A percentile compares a stretch with the other conserved stretches of the same genome.
phyloP scores from a whole-genome alignment of 2,113 vertebrate species.

The Actinemys pallida region DNA sequence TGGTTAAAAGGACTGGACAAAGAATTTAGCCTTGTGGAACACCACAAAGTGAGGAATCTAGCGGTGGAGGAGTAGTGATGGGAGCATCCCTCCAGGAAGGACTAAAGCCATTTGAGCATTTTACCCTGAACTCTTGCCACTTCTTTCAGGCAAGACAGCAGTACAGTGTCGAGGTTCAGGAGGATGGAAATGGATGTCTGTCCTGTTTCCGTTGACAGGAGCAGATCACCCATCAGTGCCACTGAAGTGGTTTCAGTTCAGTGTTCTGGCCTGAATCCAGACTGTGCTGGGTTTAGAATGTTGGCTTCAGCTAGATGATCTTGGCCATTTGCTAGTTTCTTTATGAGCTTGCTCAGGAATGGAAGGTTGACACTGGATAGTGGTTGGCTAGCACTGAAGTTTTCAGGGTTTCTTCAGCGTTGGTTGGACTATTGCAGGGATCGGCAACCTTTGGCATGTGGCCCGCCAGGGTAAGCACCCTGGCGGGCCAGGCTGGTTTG shows the following conservation, averaged over 20 bases:
- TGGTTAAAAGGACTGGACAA: neutral
- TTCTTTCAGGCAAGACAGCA: neutral
- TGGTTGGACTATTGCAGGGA: neutral
- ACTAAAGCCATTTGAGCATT: neutral
- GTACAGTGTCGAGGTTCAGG: neutral
- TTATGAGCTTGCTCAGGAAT: neutral
- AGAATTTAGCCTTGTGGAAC: neutral
- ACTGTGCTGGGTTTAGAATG: neutral
- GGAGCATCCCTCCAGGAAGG: neutral
- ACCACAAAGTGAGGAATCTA: neutral
- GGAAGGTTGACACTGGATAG: neutral
- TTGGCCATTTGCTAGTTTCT: neutral
- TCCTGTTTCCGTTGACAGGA: neutral
- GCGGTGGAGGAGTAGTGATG: neutral
- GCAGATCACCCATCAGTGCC: neutral
- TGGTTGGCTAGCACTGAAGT: neutral
- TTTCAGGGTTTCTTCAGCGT: neutral
- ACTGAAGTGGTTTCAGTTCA: neutral
- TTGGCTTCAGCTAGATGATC: neutral
- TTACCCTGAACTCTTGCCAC: neutral
- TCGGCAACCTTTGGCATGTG: no score
- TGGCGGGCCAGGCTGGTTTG: no score
- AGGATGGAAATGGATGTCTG: neutral
- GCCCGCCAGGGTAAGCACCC: no score
- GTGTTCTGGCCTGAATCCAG: neutral